phyloP scores from a whole-genome alignment of 2,888 invertebrate species.

The Epirrhoe tristata region DNA sequence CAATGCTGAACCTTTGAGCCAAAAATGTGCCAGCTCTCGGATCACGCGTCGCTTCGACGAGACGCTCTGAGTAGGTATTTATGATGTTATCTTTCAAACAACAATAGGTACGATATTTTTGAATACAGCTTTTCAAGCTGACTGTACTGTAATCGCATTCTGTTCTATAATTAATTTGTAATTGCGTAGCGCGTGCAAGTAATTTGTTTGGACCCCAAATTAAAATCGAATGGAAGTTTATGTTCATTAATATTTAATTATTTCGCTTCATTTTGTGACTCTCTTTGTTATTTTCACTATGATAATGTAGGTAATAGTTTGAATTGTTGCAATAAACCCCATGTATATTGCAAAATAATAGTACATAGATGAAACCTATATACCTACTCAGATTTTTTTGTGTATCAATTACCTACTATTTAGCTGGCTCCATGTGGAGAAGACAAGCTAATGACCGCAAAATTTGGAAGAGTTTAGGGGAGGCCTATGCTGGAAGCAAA shows the following conservation, averaged over 20 bases:
- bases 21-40: no score
- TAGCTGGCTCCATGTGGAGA: no score
- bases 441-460: no score
- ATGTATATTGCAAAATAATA: neutral
- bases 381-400: no score
- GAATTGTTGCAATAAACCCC: neutral
- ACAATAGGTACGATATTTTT: neutral
- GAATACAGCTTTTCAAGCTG: neutral
- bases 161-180: constrained; percentile 13
- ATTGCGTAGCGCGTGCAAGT: constrained; percentile 22
- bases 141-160: constrained; percentile 8
- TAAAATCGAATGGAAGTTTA: constrained; percentile 15
- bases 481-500: no score
- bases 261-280: neutral
- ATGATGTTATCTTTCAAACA: no score
- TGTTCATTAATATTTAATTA: constrained; percentile 8
- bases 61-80: no score
- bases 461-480: no score
- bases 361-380: no score
- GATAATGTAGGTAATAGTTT: neutral
- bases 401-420: no score
- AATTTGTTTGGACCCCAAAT: constrained; percentile 20
- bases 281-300: neutral
- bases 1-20: no score
- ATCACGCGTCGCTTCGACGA: no score